phyloP scores from a whole-genome alignment of 2,888 invertebrate genomes.

The Ormyrus nitidulus region DNA sequence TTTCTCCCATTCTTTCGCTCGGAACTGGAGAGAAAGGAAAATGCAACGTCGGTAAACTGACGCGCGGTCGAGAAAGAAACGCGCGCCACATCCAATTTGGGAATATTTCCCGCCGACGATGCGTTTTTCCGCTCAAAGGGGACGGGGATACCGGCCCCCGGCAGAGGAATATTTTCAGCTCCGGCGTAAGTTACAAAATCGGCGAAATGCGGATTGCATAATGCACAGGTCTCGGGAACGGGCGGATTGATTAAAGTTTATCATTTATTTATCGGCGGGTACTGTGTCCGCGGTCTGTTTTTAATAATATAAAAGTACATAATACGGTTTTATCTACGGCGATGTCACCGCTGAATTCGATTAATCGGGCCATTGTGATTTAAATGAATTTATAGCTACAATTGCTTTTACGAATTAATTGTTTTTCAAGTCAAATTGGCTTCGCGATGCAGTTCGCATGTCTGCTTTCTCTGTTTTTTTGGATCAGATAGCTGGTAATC shows the following conservation, averaged over 20 bases:
- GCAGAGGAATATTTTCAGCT: not conserved
- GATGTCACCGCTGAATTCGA: conserved; percentile 38
- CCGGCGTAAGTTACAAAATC: not conserved
- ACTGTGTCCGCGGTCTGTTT: conserved; percentile 22
- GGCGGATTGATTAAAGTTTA: conserved; percentile 42
- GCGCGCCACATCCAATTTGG: conserved; percentile 37
- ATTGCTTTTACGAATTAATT: conserved; percentile 8
- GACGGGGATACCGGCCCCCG: too few relatives aligned
- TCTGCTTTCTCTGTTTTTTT: too few relatives aligned
- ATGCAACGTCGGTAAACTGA: conserved; percentile 10
- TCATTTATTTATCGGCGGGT: conserved; percentile 43
- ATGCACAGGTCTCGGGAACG: conserved; percentile 13
- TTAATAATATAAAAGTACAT: conserved; percentile 41
- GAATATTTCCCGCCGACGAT: not conserved
- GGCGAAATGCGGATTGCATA: conserved; percentile 21
- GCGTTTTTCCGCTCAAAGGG: too few relatives aligned
- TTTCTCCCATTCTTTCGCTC: too few relatives aligned
- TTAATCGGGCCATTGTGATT: conserved; percentile 46
- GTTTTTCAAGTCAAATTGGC: conserved; percentile 40
- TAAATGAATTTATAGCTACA: conserved; percentile 43
- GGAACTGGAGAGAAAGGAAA: not conserved
- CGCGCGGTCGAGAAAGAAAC: not conserved
- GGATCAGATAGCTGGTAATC: too few relatives aligned
- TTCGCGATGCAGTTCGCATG: not conserved
- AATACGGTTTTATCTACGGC: conserved; percentile 34